Evolutionary conservation across 2,797 vertebrate species (phyloP).

Genomic region (Ambastaia sidthimunki): DNA sequence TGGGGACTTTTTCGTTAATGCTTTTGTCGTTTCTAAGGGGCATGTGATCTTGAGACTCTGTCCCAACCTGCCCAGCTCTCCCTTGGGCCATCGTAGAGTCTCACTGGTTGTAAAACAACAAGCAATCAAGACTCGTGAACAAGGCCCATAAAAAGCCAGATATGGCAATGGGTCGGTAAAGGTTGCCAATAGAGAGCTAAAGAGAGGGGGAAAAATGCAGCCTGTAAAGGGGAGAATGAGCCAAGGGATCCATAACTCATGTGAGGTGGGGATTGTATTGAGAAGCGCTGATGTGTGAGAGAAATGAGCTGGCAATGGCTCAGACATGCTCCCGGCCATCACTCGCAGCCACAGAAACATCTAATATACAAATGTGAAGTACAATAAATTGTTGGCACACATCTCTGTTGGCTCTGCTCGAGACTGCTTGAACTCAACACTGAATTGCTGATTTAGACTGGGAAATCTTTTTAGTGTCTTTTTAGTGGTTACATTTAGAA

Average conservation of each 20-base stretch:
- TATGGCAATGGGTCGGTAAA: constrained; percentile 49
- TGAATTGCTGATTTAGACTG: constrained; percentile 10
- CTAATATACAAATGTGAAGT: constrained; percentile 1
- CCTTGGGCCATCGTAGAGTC: constrained; percentile 20
- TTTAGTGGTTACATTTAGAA: constrained; percentile 14
- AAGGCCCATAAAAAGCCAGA: constrained; percentile 51
- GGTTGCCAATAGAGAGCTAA: constrained; percentile 70
- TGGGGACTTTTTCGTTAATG: constrained; percentile 21
- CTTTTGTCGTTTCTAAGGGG: constrained; percentile 49
- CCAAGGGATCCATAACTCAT: constrained; percentile 55
- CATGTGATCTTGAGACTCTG: constrained; percentile 28
- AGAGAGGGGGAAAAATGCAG: constrained; percentile 64
- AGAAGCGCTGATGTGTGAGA: constrained; percentile 65
- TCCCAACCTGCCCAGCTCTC: constrained; percentile 34
- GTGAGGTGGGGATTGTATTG: constrained; percentile 56
- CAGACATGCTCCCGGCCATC: constrained; percentile 27
- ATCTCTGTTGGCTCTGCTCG: neutral
- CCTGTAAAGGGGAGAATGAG: constrained; percentile 53
- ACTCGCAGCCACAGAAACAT: constrained; percentile 2
- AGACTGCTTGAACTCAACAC: constrained; percentile 4
- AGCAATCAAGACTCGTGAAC: constrained; percentile 56
- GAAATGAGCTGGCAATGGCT: constrained; percentile 47
- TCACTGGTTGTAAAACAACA: constrained; percentile 52
- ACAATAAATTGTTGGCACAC: constrained; percentile 26
- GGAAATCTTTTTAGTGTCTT: neutral